Evolutionary conservation across 2,113 vertebrate genomes (phyloP), one percentile per base, ranked within the genome.

Genomic region (Triplophysa dalaica): DNA sequence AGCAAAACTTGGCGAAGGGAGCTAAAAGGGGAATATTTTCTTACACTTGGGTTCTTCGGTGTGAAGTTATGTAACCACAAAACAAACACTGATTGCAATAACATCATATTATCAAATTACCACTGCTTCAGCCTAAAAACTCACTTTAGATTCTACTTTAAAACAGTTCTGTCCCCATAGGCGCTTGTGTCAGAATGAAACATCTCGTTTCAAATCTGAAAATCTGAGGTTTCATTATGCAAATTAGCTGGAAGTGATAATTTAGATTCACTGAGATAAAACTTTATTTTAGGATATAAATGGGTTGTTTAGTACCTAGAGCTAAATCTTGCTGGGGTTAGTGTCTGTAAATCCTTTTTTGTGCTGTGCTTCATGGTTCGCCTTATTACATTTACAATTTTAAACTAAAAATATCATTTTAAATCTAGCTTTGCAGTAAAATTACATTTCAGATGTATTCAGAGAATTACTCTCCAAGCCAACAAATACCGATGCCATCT

Each of bases 121-220:
- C 33, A 8, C 21, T 10, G 54, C 56, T 73, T 73, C 29, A 22
- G 4, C 29, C 73, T 76, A 80, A 75, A 41, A 88, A 80, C 48
- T 60, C 70, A 43, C 12, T 60, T 41, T 6, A 4, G 52, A 60
- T 16, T 9, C 0, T 22, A 52, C 24, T 29, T 58, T 60, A 41
- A 41, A 60, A n/a, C 8, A 22, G 10, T 4, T 9, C 12, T 60
- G n/a, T 73, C 14, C 54, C 22, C 3, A 19, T 22, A 60, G 70
- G 12, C 70, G 14, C 7, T 38, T 0, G 2, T 21, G n/a, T 72
- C 11, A 43, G 14, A 21, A 21, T 16, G 10, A 22, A 22, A 45
- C 33, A 38, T 38, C 33, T 14, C 50, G 2, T 5, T 2, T 52
- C 2, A 17, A 52, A 52, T 14, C 48, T 50, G 12, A 50, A 14